phyloP scores from a whole-genome alignment of 2,113 vertebrate species.

The Calidris pugnax region DNA sequence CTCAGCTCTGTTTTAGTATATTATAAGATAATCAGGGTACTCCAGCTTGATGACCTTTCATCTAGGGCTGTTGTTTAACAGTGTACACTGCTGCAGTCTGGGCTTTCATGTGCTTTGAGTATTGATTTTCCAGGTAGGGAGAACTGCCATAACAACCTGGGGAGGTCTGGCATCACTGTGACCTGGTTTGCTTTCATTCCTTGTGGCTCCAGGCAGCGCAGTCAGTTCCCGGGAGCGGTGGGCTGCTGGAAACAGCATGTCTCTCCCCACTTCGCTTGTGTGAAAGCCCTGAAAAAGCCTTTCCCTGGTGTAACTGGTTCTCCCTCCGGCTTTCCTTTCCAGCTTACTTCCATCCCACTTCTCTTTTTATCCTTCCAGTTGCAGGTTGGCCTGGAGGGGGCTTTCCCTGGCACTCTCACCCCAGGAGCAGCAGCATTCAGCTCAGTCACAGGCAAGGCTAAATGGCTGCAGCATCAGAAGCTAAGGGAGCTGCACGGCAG shows the following conservation, averaged over 20 bases:
- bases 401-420: neutral
- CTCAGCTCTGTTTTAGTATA: neutral
- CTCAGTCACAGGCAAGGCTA: neutral
- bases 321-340: neutral
- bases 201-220: neutral
- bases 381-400: accelerated
- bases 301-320: neutral
- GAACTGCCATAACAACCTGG: neutral
- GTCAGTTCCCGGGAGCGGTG: accelerated
- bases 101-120: neutral
- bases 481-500: accelerated
- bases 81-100: neutral
- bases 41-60: constrained; percentile 3
- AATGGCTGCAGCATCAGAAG: neutral
- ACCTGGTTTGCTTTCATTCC: neutral
- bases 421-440: neutral
- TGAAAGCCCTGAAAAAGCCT: neutral
- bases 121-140: constrained; percentile 15
- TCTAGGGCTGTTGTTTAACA: neutral
- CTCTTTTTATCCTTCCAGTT: neutral
- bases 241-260: neutral
- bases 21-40: neutral
- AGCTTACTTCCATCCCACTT: neutral
- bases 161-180: neutral
- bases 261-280: neutral